phyloP scores from a whole-genome alignment of 2,113 vertebrate species.

The Scomber colias region DNA sequence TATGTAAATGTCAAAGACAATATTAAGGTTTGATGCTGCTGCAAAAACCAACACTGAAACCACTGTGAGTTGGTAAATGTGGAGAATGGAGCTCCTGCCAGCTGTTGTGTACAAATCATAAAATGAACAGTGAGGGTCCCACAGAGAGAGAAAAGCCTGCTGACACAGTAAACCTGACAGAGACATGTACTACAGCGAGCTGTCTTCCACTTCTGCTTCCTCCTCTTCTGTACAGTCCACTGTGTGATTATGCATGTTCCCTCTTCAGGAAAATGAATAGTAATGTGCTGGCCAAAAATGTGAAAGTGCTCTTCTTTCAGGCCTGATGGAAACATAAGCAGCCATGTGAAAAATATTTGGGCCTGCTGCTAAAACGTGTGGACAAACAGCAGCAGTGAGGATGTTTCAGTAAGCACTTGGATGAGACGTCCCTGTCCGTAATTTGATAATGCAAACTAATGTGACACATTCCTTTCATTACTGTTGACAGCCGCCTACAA shows the following conservation, averaged over 20 bases:
- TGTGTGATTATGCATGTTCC: constrained; percentile 12
- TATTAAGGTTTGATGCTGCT: background rate
- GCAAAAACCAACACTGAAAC: too few species aligned
- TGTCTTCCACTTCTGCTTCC: background rate
- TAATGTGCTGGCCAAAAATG: constrained; percentile 45
- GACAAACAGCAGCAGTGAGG: constrained; percentile 33
- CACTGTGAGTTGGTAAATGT: constrained; percentile 17
- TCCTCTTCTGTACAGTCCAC: background rate
- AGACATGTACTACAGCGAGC: constrained; percentile 41
- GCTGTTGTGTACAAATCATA: constrained; percentile 43
- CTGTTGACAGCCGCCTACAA: constrained; percentile 5
- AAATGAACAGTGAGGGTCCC: constrained; percentile 13
- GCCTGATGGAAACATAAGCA: constrained; percentile 27
- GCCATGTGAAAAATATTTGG: background rate
- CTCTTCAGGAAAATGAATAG: constrained; percentile 51
- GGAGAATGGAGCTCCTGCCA: constrained; percentile 11
- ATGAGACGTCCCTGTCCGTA: constrained; percentile 11
- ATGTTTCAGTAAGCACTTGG: constrained; percentile 4
- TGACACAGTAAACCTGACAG: constrained; percentile 33
- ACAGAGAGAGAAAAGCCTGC: constrained; percentile 1
- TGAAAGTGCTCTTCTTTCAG: constrained; percentile 25
- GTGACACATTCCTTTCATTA: background rate
- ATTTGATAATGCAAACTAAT: constrained; percentile 47
- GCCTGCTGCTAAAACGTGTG: constrained; percentile 3
- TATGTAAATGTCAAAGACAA: too few species aligned